Evolutionary conservation across 2,888 invertebrate genomes (phyloP), one percentile per base, ranked within the genome.

Genomic region (Drosophila fungiperda): DNA sequence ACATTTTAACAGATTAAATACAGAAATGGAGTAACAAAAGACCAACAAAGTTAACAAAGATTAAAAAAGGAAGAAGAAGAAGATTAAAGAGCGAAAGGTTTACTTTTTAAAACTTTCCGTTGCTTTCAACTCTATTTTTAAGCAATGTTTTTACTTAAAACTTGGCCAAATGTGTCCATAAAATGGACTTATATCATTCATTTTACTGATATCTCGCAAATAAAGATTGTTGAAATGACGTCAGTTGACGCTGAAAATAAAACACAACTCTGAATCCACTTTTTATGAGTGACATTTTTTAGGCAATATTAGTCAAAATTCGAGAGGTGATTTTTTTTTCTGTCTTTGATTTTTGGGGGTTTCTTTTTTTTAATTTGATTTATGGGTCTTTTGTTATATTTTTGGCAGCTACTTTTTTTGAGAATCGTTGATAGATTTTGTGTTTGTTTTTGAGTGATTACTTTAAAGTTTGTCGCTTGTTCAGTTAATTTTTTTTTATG

Each of bases 361-460:
- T 52, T 62, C 65, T 61, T 40, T 17, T 38, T 32, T 26, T 26
- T 69, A 64, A 67, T 64, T 78, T 69, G 58, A 70, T 74, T 78
- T 62, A 53, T 57, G 73, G 12, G 62, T 15, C 23, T 54, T 67
- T 66, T 61, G 65, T 67, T 52, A 32, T 36, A 61, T 23, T 66
- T 74, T 69, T 57, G 65, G 76, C 57, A 35, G 50, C 20, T 35
- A 38, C 15, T 60, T 60, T 52, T 52, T 48, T 29, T 33, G 3
- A 29, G 29, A 23, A 1, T 12, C 2, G 17, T 2, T 9, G 42
- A 61, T 48, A 40, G 32, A 11, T 35, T 26, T 33, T 50, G 7
- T 2, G 35, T 29, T 33, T 26, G 45, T n/a, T 35, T 12, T 55
- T 45, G 20, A 35, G 26, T n/a, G 50, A 42, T 59, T 48, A 29